Evolutionary conservation across 2,888 invertebrate genomes (phyloP), one percentile per base, ranked within the genome.

Genomic region (Nomada ferruginata): DNA sequence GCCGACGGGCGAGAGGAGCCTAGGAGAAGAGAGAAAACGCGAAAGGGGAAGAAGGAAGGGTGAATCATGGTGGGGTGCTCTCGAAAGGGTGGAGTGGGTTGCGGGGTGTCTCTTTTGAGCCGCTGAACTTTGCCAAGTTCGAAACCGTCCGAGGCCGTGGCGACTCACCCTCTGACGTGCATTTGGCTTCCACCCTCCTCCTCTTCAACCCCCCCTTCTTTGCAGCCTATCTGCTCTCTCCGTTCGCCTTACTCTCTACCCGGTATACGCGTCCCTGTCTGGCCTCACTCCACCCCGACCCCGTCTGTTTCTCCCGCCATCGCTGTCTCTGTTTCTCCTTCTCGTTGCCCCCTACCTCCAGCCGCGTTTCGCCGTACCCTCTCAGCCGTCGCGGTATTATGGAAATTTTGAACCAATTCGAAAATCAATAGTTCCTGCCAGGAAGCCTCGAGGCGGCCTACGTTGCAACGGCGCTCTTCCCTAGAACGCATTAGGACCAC

Each of bases 321-420:
- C 26, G 36, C 53, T 47, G 15, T 52, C 68, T 55, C 52, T 65
- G 50, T 60, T 42, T 36, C 57, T 55, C 57, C 60, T 50, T 50
- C n/a, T 10, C 66, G 36, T 71, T 76, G 29, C 63, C 52, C 82
- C 63, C 73, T 76, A 52, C 69, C 82, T 71, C 70, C 70, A 71
- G 52, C 81, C 65, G 73, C 61, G 79, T 82, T 76, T 79, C 86
- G 57, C 23, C 84, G 75, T 82, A 86, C 87, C 76, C 86, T 82
- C 87, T 82, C 81, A 79, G 81, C 80, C 88, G 85, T 85, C 87
- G 88, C 88, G 89, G 92, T 92, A 93, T 93, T 93, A 93, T 93
- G 93, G 93, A 93, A 93, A 93, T 93, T 93, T 92, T 92, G 92
- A 93, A 92, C 92, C 92, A 92, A 93, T 93, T 93, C 93, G 93